Percentiles rank a stretch among this genome's conserved stretches.
These are phyloP conservation scores for Cherax destructor DNA, from an alignment of 1,140 invertebrate genomes.

Conservation along the genomic window DNA sequence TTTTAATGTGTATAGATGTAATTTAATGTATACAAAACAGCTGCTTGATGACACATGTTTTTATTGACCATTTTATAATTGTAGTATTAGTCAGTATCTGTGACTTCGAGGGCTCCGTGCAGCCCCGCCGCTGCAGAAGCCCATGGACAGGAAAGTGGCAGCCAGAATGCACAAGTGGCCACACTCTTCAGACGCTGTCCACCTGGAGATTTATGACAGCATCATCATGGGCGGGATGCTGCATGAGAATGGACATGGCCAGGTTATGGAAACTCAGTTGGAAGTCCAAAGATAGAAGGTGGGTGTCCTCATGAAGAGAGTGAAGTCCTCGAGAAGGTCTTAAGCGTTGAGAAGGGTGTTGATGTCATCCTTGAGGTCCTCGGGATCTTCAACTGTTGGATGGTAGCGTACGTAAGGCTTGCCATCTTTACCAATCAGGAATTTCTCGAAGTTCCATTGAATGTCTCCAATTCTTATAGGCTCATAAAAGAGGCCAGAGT, in stretches of 20 bases:
- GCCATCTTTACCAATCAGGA: conserved; percentile 78
- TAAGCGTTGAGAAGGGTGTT: conserved; percentile 62
- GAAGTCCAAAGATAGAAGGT: not conserved
- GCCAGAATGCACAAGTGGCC: conserved; percentile 51
- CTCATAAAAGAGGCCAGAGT: conserved; percentile 75
- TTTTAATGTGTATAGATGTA: too few relatives aligned
- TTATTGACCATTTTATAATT: too few relatives aligned
- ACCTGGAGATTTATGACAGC: conserved; percentile 45
- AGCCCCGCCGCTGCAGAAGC: not conserved
- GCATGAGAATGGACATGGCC: not conserved
- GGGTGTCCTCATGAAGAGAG: not conserved
- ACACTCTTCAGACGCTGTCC: conserved; percentile 25
- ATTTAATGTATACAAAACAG: too few relatives aligned
- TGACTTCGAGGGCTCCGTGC: not conserved
- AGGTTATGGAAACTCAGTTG: not conserved
- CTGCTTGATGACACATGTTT: too few relatives aligned
- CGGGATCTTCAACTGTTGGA: conserved; percentile 72
- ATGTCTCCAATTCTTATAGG: conserved; percentile 77
- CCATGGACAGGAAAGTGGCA: conserved; percentile 10
- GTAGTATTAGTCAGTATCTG: too few relatives aligned
- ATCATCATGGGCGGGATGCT: conserved; percentile 48
- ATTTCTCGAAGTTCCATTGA: conserved; percentile 82
- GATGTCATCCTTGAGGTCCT: conserved; percentile 73
- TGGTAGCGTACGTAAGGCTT: conserved; percentile 73
- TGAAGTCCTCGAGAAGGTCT: conserved; percentile 49